Conservation (phyloP, 2,113 vertebrate species). For the Hemibagrus wyckioides region DNA sequence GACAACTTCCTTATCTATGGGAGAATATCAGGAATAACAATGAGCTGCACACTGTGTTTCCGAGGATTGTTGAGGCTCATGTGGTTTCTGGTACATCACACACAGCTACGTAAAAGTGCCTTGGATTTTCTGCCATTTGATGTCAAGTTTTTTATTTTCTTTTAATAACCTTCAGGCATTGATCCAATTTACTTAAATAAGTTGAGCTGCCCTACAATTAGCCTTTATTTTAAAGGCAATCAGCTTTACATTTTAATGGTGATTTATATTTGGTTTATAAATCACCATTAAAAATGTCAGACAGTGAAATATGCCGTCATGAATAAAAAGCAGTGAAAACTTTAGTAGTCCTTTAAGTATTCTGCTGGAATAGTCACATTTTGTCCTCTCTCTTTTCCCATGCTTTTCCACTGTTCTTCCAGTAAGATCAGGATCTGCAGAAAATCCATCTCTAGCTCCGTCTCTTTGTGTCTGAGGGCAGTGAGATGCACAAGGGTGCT, state of each 20-base stretch:
- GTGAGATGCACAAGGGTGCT: constrained; percentile 47
- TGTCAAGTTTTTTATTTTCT: background rate
- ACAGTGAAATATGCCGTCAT: background rate
- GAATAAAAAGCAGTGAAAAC: background rate
- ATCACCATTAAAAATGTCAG: background rate
- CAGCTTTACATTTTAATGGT: background rate
- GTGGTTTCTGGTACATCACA: constrained; percentile 38
- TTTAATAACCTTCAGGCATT: constrained; percentile 1
- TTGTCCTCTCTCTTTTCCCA: constrained; percentile 30
- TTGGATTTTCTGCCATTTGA: constrained; percentile 27
- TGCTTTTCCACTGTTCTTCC: background rate
- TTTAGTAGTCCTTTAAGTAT: background rate
- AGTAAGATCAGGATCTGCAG: constrained; percentile 42
- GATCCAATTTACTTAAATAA: background rate
- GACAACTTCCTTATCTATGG: constrained; percentile 61
- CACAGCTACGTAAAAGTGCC: constrained; percentile 19
- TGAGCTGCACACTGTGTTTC: constrained; percentile 48
- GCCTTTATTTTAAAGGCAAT: background rate
- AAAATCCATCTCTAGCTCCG: constrained; percentile 37
- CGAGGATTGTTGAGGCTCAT: constrained; percentile 43
- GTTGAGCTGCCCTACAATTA: background rate
- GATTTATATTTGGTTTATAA: background rate
- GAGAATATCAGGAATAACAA: constrained; percentile 58
- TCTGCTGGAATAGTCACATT: constrained; percentile 36
- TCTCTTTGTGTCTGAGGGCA: constrained; percentile 17